phyloP scores from a whole-genome alignment of 2,797 vertebrate genomes.

The Sebastes reedi region DNA sequence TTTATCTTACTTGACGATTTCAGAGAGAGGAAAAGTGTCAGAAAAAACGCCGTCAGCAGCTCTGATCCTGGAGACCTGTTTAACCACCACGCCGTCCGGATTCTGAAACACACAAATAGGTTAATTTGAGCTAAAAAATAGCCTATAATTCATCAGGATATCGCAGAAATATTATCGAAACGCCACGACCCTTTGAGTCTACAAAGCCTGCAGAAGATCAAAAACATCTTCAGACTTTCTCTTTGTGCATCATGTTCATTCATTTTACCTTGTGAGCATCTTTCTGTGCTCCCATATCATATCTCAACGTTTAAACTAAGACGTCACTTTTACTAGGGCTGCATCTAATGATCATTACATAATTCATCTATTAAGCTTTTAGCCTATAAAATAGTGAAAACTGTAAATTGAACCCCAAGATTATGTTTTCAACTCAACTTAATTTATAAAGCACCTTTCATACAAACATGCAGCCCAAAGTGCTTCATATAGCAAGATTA shows the following conservation, averaged over 20 bases:
- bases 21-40: slow-evolving; percentile 60
- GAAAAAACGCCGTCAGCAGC: slow-evolving; percentile 47
- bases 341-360: not conserved
- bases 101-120: slow-evolving; percentile 60
- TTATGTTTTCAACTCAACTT: not conserved
- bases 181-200: not conserved
- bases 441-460: too few relatives aligned
- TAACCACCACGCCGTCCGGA: slow-evolving; percentile 73
- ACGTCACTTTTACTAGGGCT: not conserved
- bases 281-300: not conserved
- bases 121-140: not conserved
- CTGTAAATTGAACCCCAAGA: not conserved
- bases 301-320: not conserved
- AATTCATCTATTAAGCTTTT: not conserved
- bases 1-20: slow-evolving; percentile 69
- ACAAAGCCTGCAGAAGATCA: not conserved
- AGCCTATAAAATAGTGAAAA: not conserved
- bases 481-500: too few relatives aligned
- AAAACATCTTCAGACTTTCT: too few relatives aligned
- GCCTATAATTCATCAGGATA: not conserved
- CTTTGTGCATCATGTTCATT: not conserved
- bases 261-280: too few relatives aligned
- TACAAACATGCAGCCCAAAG: not conserved
- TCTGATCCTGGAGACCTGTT: slow-evolving; percentile 41
- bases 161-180: not conserved